A percentile compares a stretch with the other conserved stretches of the same genome.
Evolutionary conservation across 2,888 invertebrate genomes (phyloP).

Genomic region (Lasioglossum vierecki): DNA sequence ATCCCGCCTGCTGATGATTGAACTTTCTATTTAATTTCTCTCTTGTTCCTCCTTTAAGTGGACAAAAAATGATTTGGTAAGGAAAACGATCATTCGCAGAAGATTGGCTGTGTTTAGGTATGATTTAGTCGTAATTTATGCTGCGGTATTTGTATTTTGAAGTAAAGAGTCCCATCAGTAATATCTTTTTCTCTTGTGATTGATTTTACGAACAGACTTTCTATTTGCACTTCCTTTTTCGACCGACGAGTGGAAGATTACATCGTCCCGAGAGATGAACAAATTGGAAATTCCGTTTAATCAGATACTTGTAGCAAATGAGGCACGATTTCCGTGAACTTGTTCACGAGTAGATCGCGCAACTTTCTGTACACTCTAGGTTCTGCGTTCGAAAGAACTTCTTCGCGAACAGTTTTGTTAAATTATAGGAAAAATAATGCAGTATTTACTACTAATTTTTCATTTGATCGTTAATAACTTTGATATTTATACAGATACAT

Average conservation of each 20-base stretch:
- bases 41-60: background rate
- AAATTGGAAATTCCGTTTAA: conserved; percentile 2
- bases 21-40: conserved; percentile 7
- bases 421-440: background rate
- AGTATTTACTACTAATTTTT: background rate
- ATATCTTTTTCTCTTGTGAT: background rate
- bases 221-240: background rate
- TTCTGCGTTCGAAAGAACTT: background rate
- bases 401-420: background rate
- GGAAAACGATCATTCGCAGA: background rate
- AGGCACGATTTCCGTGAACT: background rate
- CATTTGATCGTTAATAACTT: background rate
- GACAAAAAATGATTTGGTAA: background rate
- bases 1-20: background rate
- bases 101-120: background rate
- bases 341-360: background rate
- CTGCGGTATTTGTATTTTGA: background rate
- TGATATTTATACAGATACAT: too few relatives aligned
- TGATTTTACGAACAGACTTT: background rate
- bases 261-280: background rate
- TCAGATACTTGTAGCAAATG: background rate
- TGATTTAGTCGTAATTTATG: background rate
- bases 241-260: background rate
- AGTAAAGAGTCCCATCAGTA: background rate
- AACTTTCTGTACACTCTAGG: background rate